Base-by-base conservation (phyloP, 2,797 vertebrate species). In the Spea hammondii region DNA sequence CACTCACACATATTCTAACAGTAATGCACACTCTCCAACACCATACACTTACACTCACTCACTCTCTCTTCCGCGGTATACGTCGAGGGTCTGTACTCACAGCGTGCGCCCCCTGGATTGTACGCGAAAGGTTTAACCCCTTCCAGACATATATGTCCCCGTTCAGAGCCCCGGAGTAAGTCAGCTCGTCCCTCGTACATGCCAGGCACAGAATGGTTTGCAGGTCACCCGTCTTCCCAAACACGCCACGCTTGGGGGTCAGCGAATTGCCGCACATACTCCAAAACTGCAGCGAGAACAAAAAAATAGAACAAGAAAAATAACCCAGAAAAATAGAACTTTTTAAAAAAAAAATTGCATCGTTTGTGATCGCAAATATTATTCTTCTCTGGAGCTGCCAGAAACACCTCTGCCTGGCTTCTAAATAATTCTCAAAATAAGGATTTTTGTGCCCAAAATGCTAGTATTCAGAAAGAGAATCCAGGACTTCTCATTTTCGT, bases 141-240 rank as follows among this genome's bases (percentile, higher is more conserved):
- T 99, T 99, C 98, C 98, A 99, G 8, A 99, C 94, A 0, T 99
- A 99, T 84, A 99, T 96, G 86, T 99, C 97, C 64, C 98, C 97
- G 49, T 95, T 99, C 90, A 99, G 90, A 13, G 98, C 96, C 85
- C 98, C 98, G 12, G 98, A 99, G 86, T 99, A 99, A 0, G 98
- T 99, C 87, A 98, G 88, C 87, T 99, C 96, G 64, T 99, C 98
- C 86, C 94, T 95, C 47, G 97, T 95, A 82, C 98, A 98, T 65
- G 98, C 96, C 47, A 99, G 94, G 90, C 98, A 99, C 86, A 99
- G 87, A 86, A 99, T 99, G 70, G 98, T 99, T 89, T 99, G 97
- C 81, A 99, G 96, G 86, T 99, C 98, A 76, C 97, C 98, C 0
- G 95, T 96, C 91, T 97, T 98, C 86, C 98, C 98, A 88, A 99